phyloP scores from a whole-genome alignment of 2,797 vertebrate species.

The Sebastes steindachneri region DNA sequence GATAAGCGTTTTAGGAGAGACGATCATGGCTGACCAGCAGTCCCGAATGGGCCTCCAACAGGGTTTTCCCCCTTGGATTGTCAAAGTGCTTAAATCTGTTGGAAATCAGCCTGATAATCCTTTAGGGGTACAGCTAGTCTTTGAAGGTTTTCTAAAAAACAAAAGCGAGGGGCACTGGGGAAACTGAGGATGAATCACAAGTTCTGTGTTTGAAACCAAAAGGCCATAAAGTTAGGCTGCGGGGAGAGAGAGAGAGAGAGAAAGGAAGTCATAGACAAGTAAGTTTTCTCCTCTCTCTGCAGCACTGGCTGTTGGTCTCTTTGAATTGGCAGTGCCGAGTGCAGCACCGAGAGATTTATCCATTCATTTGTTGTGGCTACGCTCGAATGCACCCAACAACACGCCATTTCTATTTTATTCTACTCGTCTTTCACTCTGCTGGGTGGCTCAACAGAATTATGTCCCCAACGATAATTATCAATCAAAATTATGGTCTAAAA shows the following conservation, averaged over 20 bases:
- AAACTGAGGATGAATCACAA: conserved; percentile 50
- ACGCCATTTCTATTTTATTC: conserved; percentile 83
- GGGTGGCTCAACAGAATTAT: conserved; percentile 80
- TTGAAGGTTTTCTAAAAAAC: conserved; percentile 45
- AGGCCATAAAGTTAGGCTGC: conserved; percentile 60
- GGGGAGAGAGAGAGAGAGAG: conserved; percentile 14
- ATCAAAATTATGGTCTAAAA: conserved; percentile 84
- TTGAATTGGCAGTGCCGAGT: conserved; percentile 49
- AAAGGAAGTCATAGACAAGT: conserved; percentile 58
- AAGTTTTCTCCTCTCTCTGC: conserved; percentile 60
- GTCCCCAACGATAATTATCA: conserved; percentile 82
- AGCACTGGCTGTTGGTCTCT: conserved; percentile 48
- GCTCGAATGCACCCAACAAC: conserved; percentile 78
- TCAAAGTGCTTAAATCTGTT: conserved; percentile 10
- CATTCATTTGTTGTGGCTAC: conserved; percentile 84
- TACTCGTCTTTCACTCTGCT: conserved; percentile 76
- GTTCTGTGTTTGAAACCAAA: conserved; percentile 49
- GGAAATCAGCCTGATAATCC: conserved; percentile 46
- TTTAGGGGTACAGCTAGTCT: conserved; percentile 21
- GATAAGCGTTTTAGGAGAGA: not conserved
- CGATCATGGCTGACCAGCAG: not conserved
- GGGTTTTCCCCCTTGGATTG: conserved; percentile 9
- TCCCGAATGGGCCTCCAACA: not conserved
- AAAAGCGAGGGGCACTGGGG: conserved; percentile 17
- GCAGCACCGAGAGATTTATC: conserved; percentile 82